Base-by-base conservation (phyloP, 2,113 vertebrate species). In the Cottus gobio region DNA sequence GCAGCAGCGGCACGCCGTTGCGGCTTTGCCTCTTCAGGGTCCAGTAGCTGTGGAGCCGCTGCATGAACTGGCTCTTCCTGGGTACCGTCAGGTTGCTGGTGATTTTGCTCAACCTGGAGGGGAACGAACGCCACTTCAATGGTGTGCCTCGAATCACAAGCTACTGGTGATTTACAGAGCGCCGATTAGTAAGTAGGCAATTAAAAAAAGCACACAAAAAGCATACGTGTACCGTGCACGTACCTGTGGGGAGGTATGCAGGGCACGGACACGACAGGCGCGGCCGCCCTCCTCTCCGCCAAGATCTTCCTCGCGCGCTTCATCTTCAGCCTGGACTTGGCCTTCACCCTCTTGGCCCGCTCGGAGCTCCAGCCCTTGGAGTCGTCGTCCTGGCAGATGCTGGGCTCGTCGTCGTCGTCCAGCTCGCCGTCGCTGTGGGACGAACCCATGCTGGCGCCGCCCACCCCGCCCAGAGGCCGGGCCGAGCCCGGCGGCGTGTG, bases 51-150 rank as follows among this genome's bases (percentile, higher is more conserved):
- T 99, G 98, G 34, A 99, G 95, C 63, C 98, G 94, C 87, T 99
- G 98, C 98, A 99, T 99, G 91, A 99, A 99, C 95, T 99, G 98
- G 90, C 98, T 98, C 89, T 99, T 99, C 89, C 98, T 94, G 82
- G 96, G 98, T 80, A 99, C 96, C n/a, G 97, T 97, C 75, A 99
- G 88, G 85, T 98, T 97, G 85, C 96, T 96, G 44, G 98, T 99
- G 90, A 99, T 99, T 94, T 98, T 99, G 91, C 98, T 99, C 76
- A 99, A 95, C 92, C 98, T 99, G 88, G 26, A 83, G 64, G 57
- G 15, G 83, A 46, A 66, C 7, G 76, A 71, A 80, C 30, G 68
- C 6, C 2, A 20, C 10, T 64, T 75, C 9, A 15, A 64, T 66
- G n/a, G 22, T 39, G 22, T 34, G 22, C 28, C 28, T 58, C 18